Conservation (phyloP, 2,113 vertebrate species). For the Eolophus roseicapilla region DNA sequence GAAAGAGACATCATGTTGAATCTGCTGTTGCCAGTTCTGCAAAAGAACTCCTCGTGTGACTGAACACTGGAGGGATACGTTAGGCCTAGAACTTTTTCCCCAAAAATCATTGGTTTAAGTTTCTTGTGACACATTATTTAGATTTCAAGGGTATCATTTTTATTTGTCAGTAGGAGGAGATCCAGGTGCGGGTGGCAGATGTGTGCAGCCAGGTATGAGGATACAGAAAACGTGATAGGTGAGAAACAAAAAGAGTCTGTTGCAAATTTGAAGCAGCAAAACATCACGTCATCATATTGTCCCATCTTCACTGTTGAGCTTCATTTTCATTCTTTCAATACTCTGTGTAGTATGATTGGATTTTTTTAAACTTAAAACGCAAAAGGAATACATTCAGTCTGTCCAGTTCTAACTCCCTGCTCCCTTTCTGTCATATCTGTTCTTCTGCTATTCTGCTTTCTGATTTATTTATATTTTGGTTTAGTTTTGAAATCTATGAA, state of each 20-base stretch:
- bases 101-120: not conserved
- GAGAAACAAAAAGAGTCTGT: not conserved
- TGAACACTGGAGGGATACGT: not conserved
- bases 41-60: not conserved
- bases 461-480: not conserved
- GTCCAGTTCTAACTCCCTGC: not conserved
- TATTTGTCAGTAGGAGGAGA: not conserved
- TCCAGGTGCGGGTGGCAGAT: not conserved
- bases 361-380: not conserved
- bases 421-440: not conserved
- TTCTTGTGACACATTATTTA: not conserved
- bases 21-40: not conserved
- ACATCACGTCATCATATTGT: not conserved
- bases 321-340: not conserved
- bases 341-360: not conserved
- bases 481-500: not conserved
- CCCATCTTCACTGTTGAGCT: not conserved
- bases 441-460: not conserved
- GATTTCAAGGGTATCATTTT: not conserved
- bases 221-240: not conserved
- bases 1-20: not conserved
- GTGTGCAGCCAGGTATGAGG: not conserved
- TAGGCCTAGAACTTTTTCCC: not conserved
- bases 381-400: not conserved
- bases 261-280: not conserved